Percentiles rank a stretch among this genome's conserved stretches.
phyloP scores from a whole-genome alignment of 2,113 vertebrate species.

The Megaceryle maxima region DNA sequence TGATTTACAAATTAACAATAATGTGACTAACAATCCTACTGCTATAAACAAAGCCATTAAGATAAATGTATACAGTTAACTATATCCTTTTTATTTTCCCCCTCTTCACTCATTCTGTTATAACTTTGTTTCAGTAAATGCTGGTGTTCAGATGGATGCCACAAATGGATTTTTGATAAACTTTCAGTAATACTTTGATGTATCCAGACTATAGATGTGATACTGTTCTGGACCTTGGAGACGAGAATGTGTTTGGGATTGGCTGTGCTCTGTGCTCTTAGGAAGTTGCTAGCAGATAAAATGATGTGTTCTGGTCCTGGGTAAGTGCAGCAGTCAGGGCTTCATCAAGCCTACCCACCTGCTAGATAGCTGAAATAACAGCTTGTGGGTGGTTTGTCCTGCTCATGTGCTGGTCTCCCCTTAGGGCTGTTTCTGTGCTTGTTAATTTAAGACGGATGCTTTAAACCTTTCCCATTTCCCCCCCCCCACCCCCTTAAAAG shows the following conservation, averaged over 20 bases:
- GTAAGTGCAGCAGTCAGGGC: not conserved
- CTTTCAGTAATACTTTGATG: not conserved
- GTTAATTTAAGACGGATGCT: not conserved
- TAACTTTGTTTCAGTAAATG: not conserved
- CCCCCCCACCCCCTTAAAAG: not conserved
- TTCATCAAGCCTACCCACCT: not conserved
- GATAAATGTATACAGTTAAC: constrained; percentile 14
- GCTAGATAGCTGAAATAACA: not conserved
- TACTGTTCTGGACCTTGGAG: not conserved
- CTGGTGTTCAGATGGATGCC: not conserved
- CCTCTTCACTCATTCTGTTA: not conserved
- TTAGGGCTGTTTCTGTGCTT: not conserved
- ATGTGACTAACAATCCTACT: not conserved
- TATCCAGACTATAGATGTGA: rapidly evolving
- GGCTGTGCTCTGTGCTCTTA: not conserved
- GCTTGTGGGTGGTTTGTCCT: not conserved
- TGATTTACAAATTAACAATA: constrained; percentile 8
- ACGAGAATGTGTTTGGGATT: not conserved
- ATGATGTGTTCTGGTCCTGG: not conserved
- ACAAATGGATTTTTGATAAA: not conserved
- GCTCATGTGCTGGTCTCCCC: rapidly evolving
- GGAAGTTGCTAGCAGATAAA: not conserved
- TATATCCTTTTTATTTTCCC: not conserved
- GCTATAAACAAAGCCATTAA: not conserved
- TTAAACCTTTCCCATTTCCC: not conserved